These are phyloP conservation scores for Ochlodes sylvanus DNA, from an alignment of 2,888 invertebrate species.

Conservation along the genomic window DNA sequence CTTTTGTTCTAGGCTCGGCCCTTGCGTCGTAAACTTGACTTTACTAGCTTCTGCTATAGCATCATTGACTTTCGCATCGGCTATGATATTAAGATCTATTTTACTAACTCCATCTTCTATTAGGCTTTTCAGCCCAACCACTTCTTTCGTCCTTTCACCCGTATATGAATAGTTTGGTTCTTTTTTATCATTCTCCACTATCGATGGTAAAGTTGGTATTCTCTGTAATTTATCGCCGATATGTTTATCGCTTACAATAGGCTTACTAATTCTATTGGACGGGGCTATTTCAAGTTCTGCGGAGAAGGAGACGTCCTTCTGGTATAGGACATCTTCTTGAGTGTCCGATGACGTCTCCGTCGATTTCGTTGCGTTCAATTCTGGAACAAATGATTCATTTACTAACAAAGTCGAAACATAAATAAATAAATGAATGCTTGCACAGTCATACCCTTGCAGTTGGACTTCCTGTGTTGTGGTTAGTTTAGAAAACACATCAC, in stretches of 20 bases:
- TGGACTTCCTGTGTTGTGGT: too few species aligned
- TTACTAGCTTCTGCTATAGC: constrained; percentile 52
- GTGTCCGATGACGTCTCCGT: constrained; percentile 81
- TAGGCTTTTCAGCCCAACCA: constrained; percentile 72
- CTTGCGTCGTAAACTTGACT: constrained; percentile 81
- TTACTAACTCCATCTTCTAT: constrained; percentile 78
- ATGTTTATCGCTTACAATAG: constrained; percentile 68
- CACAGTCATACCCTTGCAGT: too few species aligned
- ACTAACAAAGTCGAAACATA: too few species aligned
- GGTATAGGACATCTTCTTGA: constrained; percentile 89
- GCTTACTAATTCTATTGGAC: constrained; percentile 77
- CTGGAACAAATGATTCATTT: constrained; percentile 74
- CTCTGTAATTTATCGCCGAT: constrained; percentile 59
- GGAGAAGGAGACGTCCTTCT: constrained; percentile 92
- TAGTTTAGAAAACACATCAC: too few species aligned
- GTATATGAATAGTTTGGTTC: constrained; percentile 66
- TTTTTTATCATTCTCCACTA: constrained; percentile 44
- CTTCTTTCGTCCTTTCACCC: constrained; percentile 72
- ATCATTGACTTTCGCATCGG: constrained; percentile 59
- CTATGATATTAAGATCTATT: constrained; percentile 74
- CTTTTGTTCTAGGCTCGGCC: constrained; percentile 88
- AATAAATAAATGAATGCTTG: too few species aligned
- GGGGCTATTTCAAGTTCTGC: constrained; percentile 88
- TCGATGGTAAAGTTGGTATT: constrained; percentile 53
- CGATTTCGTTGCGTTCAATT: constrained; percentile 89